These are phyloP conservation scores for Phanerotoma sp. DNA, from an alignment of 2,888 invertebrate genomes.

Conservation along the genomic window DNA sequence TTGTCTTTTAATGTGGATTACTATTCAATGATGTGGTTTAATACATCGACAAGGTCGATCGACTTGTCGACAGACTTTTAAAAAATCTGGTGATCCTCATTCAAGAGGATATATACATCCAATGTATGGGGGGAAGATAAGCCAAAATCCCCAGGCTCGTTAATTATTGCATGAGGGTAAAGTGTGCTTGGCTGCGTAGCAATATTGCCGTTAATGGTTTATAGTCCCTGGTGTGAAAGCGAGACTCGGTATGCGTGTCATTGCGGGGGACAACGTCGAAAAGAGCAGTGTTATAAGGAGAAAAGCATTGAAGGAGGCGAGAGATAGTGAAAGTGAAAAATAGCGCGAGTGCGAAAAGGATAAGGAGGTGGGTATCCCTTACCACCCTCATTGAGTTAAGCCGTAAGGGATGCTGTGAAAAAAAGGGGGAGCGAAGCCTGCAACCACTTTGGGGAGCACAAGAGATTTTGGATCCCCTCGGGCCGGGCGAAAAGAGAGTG, in stretches of 20 bases:
- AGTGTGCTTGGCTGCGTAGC: slow-evolving; percentile 30
- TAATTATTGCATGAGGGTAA: slow-evolving; percentile 33
- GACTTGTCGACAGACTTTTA: slow-evolving; percentile 23
- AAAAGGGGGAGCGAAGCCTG: slow-evolving; percentile 49
- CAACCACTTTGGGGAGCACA: slow-evolving; percentile 56
- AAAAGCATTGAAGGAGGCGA: slow-evolving; percentile 10
- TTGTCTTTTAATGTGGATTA: no score
- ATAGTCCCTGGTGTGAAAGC: slow-evolving; percentile 55
- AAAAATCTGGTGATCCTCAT: slow-evolving; percentile 17
- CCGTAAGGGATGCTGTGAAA: slow-evolving; percentile 56
- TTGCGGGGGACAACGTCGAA: slow-evolving; percentile 36
- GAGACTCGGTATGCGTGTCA: slow-evolving; percentile 52
- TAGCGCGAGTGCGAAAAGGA: slow-evolving; percentile 17
- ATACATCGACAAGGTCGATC: slow-evolving; percentile 3
- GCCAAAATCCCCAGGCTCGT: slow-evolving; percentile 35
- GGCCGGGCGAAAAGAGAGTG: slow-evolving; percentile 35
- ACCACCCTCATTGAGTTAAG: slow-evolving; percentile 45
- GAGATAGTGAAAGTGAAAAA: slow-evolving; percentile 17
- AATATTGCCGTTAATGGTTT: slow-evolving; percentile 55
- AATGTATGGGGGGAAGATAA: slow-evolving; percentile 33
- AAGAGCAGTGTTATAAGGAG: slow-evolving; percentile 9
- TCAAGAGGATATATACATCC: slow-evolving; percentile 14
- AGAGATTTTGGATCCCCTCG: slow-evolving; percentile 56
- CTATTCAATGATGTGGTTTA: slow-evolving; percentile 10
- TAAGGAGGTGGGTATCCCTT: slow-evolving; percentile 15